Evolutionary conservation across 2,113 vertebrate species (phyloP), one percentile per base, ranked within the genome.

Genomic region (Chaetops frenatus): DNA sequence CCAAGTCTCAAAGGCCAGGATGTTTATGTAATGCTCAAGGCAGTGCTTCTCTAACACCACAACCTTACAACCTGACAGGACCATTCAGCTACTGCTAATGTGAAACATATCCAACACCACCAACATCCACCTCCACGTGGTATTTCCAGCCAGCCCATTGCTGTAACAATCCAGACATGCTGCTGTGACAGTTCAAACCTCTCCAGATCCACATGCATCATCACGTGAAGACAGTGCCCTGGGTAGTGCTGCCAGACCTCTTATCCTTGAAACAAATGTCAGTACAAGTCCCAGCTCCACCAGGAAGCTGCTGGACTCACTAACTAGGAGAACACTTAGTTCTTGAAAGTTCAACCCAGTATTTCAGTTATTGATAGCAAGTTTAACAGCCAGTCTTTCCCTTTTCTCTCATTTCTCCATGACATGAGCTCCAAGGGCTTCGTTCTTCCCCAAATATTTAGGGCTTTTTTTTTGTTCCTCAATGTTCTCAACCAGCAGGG

Each of bases 161-260:
- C 0, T n/a, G 38, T 50, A 27, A 6, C 16, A 23, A 9, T n/a
- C n/a, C n/a, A 72, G 36, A n/a, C 28, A 12, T 0, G 1, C 18
- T 79, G 1, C 35, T 54, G 38, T 7, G 29, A 38, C 36, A 86
- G 51, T 7, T 42, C 57, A 29, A 88, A 85, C 35, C 38, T 3
- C 0, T 31, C 22, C 4, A 3, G n/a, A 12, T 2, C 18, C 53
- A 33, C 22, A 29, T 0, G 0, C 18, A 3, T 20, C 31, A 6
- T 17, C 25, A 6, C 7, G 3, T 1, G n/a, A 66, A 42, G 13
- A n/a, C n/a, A 18, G n/a, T 1, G 48, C n/a, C 1, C 0, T 29
- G 23, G 24, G 69, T 28, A 76, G 36, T 9, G 7, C 11, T 15
- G 0, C 12, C 66, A 82, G 58, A 90, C 6, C 27, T 72, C 40